Base-by-base conservation (phyloP, 2,113 vertebrate genomes). In the Nycticryphes semicollaris region DNA sequence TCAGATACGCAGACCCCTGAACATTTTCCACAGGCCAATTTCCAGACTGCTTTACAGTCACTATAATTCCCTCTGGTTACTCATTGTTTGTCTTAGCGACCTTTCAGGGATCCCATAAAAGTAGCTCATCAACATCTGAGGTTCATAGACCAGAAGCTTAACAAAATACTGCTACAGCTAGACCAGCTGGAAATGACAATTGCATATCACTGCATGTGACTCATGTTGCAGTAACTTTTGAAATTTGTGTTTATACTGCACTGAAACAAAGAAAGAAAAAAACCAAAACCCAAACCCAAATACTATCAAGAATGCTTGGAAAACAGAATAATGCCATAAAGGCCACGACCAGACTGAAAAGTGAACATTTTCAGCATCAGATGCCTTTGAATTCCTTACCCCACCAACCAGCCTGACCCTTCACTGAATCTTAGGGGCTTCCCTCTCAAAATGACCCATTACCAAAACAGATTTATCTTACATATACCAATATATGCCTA, bases 201-300 rank as follows among this genome's bases (percentile, higher is more conserved):
- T 68, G n/a, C 21, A 6, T 91, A 81, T 78, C 51, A 84, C 12
- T 80, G 75, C 72, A 77, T 73, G 72, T 92, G 75, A 97, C 72
- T 96, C 83, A 77, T 37, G 54, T 85, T 4, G 0, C 63, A 95
- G 41, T 75, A 84, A 91, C 60, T 91, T 94, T 30, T 87, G 37
- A 78, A 84, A 94, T 94, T 84, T 48, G 21, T 92, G 73, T 94
- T 96, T 95, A 91, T 84, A 82, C 21, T 89, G 23, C 16, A 87
- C 28, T 50, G 85, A 87, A 92, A 93, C 19, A 59, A 92, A 89
- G 31, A 14, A 80, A 90, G 64, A 84, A 20, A 22, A 19, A 45
- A 45, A 45, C 6, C 6, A 45, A 45, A 18, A 45, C 45, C 16
- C 45, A n/a, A 86, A 43, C 13, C 41, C 10, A 8, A 67, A 12